Evolutionary conservation across 2,888 invertebrate species (phyloP), one percentile per base, ranked within the genome.

Genomic region (Holacanthella duospinosa): DNA sequence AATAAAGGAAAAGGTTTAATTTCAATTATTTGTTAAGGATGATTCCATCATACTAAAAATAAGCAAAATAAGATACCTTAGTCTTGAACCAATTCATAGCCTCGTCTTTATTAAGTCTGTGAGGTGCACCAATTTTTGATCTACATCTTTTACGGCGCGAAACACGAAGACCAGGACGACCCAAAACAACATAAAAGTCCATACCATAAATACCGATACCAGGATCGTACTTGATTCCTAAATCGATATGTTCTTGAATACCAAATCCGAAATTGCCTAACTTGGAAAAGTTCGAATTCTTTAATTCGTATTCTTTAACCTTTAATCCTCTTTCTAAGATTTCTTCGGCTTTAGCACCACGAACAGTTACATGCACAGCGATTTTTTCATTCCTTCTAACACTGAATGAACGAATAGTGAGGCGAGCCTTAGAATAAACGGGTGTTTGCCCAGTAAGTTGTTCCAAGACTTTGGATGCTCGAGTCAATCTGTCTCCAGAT

Each of bases 1-100:
- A n/a, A n/a, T n/a, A n/a, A n/a, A n/a, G n/a, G n/a, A n/a, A n/a
- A n/a, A n/a, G n/a, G n/a, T n/a, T n/a, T n/a, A n/a, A n/a, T n/a
- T n/a, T n/a, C n/a, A n/a, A n/a, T n/a, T n/a, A n/a, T n/a, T n/a
- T n/a, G n/a, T n/a, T n/a, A n/a, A n/a, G n/a, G n/a, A n/a, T n/a
- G n/a, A n/a, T n/a, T n/a, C n/a, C n/a, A n/a, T n/a, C n/a, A n/a
- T n/a, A n/a, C n/a, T n/a, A n/a, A n/a, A n/a, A n/a, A n/a, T n/a
- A n/a, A n/a, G 54, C 25, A 29, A 43, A 25, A 36, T 55, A 59
- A 68, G 70, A 65, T 74, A 83, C 83, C 78, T 99, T 99, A 84
- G 95, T 93, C 82, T 99, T 99, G 88, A 99, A 99, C 99, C 99
- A 99, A 81, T 99, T 99, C 91, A 99, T 97, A 74, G 97, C 91